These are phyloP conservation scores for Drosophila antonietae DNA, from an alignment of 2,888 invertebrate species.

Conservation along the genomic window DNA sequence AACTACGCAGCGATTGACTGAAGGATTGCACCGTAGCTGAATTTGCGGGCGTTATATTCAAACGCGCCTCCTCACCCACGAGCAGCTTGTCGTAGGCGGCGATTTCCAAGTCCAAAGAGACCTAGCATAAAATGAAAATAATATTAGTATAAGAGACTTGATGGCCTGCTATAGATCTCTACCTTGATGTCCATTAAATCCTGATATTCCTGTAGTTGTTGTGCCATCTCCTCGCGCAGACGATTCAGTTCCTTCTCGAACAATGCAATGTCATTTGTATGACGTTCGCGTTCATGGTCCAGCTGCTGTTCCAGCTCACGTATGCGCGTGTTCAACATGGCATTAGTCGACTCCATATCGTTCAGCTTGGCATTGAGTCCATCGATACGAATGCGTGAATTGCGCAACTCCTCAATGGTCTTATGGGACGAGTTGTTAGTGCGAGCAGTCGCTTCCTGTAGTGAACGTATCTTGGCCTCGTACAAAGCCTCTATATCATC, in stretches of 20 bases:
- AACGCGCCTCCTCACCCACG: slow-evolving; percentile 90
- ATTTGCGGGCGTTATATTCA: slow-evolving; percentile 83
- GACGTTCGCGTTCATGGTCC: slow-evolving; percentile 91
- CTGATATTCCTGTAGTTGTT: slow-evolving; percentile 96
- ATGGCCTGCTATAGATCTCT: background rate
- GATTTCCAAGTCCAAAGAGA: slow-evolving; percentile 94
- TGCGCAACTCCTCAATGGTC: slow-evolving; percentile 92
- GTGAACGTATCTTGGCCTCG: slow-evolving; percentile 89
- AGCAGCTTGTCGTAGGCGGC: slow-evolving; percentile 95
- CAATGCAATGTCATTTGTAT: slow-evolving; percentile 89
- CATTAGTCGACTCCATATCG: slow-evolving; percentile 91
- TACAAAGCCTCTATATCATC: slow-evolving; percentile 93
- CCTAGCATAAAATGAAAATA: slow-evolving; percentile 36
- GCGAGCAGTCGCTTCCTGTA: slow-evolving; percentile 89
- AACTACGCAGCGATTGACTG: slow-evolving; percentile 81
- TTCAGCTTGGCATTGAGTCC: slow-evolving; percentile 89
- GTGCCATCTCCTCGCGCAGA: slow-evolving; percentile 93
- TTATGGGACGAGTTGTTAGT: slow-evolving; percentile 89
- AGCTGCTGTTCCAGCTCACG: slow-evolving; percentile 93
- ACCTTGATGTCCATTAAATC: slow-evolving; percentile 99
- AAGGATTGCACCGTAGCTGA: slow-evolving; percentile 78
- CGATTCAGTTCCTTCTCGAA: slow-evolving; percentile 92
- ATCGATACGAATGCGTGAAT: slow-evolving; percentile 91
- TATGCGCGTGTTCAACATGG: slow-evolving; percentile 87
- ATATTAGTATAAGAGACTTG: background rate